Evolutionary conservation across 2,888 invertebrate genomes (phyloP).

Genomic region (Drosophila niveifrons): DNA sequence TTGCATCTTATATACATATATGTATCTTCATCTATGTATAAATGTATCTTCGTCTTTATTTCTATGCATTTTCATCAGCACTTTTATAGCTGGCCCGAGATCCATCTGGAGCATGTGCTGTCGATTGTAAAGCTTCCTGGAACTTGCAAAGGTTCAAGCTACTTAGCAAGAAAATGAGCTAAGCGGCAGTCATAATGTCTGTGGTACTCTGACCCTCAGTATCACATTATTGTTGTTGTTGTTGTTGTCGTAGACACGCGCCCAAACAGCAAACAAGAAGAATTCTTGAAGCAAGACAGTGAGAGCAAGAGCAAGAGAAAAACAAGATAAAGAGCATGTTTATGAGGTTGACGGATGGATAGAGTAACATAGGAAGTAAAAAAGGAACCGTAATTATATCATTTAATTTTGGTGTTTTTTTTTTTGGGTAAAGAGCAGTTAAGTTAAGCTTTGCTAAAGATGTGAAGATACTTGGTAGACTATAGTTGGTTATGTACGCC

Average conservation of each 20-base stretch:
- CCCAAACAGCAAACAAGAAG: slow-evolving; percentile 31
- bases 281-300: slow-evolving; percentile 63
- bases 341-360: slow-evolving; percentile 21
- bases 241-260: slow-evolving; percentile 59
- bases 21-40: not conserved
- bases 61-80: not conserved
- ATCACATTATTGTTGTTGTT: not conserved
- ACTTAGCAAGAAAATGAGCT: slow-evolving; percentile 19
- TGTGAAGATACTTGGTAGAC: slow-evolving; percentile 3
- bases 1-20: not conserved
- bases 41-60: not conserved
- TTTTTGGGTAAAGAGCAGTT: slow-evolving; percentile 51
- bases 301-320: slow-evolving; percentile 18
- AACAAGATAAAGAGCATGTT: slow-evolving; percentile 27
- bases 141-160: slow-evolving; percentile 43
- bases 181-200: slow-evolving; percentile 36
- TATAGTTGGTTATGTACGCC: slow-evolving; percentile 1
- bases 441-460: slow-evolving; percentile 21
- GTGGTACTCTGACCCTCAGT: slow-evolving; percentile 40
- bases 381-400: slow-evolving; percentile 65
- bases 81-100: slow-evolving; percentile 6
- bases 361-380: slow-evolving; percentile 18
- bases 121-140: slow-evolving; percentile 53
- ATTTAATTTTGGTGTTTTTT: slow-evolving; percentile 62
- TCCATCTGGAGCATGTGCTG: slow-evolving; percentile 51